A percentile compares a stretch with the other conserved stretches of the same genome.
Evolutionary conservation across 1,140 invertebrate genomes (phyloP).

Genomic region (Sipha flava): DNA sequence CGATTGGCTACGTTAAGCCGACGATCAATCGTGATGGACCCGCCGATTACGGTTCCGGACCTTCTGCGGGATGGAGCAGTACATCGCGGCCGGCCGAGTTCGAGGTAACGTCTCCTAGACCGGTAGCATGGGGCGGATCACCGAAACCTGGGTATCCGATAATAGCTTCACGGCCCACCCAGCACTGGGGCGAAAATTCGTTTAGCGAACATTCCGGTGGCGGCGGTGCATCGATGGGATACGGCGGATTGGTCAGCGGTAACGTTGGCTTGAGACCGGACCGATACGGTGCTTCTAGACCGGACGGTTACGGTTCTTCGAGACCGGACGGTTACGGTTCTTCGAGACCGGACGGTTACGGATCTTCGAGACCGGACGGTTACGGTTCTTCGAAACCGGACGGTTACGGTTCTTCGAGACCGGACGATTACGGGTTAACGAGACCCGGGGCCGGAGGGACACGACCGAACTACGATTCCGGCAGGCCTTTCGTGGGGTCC

Average conservation of each 20-base stretch:
- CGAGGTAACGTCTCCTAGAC: not conserved
- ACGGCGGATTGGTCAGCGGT: not conserved
- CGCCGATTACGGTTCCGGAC: not conserved
- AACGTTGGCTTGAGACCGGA: not conserved
- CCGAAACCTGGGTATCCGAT: not conserved
- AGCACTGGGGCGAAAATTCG: constrained; percentile 9
- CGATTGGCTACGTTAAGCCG: not conserved
- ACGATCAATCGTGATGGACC: not conserved
- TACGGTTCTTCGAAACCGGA: not conserved
- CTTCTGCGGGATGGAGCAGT: not conserved
- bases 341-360: not conserved
- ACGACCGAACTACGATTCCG: not conserved
- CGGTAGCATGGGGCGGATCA: not conserved
- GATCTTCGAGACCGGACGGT: not conserved
- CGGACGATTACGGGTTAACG: not conserved
- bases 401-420: not conserved
- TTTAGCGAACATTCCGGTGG: not conserved
- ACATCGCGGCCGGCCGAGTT: not conserved
- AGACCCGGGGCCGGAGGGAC: no score
- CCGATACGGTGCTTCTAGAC: not conserved
- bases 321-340: not conserved
- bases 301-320: not conserved
- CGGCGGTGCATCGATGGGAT: not conserved
- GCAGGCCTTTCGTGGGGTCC: not conserved
- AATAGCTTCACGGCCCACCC: not conserved